Conservation (phyloP, 1,140 invertebrate species). For the Drosophila ercepeae region DNA sequence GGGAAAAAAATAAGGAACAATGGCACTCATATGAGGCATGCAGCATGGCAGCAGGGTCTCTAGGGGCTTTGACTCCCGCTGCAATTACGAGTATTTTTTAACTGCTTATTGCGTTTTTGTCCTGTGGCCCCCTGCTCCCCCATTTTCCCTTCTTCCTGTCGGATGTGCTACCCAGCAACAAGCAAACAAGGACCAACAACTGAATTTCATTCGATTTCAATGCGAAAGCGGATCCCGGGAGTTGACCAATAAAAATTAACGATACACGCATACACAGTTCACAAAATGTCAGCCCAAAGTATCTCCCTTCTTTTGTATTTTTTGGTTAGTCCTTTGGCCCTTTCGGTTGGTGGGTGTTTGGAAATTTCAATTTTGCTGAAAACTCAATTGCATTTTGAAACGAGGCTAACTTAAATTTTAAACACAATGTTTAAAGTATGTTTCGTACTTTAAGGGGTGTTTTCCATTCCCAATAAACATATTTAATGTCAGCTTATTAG, state of each 20-base stretch:
- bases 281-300: constrained; percentile 51
- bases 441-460: background rate
- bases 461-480: background rate
- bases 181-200: constrained; percentile 63
- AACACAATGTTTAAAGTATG: background rate
- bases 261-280: constrained; percentile 70
- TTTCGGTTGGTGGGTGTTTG: constrained; percentile 11
- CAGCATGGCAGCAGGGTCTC: constrained; percentile 50
- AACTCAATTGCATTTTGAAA: constrained; percentile 22
- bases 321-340: background rate
- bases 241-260: constrained; percentile 78
- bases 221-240: constrained; percentile 73
- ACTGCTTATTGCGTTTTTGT: constrained; percentile 80
- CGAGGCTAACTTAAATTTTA: background rate
- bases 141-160: constrained; percentile 13
- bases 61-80: constrained; percentile 59
- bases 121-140: constrained; percentile 32
- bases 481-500: background rate
- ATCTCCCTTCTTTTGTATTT: constrained; percentile 11
- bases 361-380: constrained; percentile 70
- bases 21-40: constrained; percentile 72
- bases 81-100: constrained; percentile 82
- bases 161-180: constrained; percentile 61
- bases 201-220: constrained; percentile 82
- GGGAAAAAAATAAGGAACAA: constrained; percentile 41